Evolutionary conservation across 2,797 vertebrate genomes (phyloP), one percentile per base, ranked within the genome.

Genomic region (Chaetodon trifasciatus): DNA sequence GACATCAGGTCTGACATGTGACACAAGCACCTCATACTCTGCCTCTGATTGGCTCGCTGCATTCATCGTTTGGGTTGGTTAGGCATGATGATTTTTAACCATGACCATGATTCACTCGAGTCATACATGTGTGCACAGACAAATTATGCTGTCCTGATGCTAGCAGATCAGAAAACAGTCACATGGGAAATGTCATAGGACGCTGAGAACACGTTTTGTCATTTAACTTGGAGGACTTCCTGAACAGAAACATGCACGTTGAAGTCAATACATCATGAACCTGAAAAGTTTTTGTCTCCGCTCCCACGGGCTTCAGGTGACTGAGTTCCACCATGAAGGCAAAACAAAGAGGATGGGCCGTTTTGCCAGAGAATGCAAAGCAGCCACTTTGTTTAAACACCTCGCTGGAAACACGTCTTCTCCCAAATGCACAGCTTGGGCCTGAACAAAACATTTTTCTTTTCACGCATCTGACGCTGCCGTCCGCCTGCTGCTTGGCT

Each of bases 391-490:
- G 86, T 89, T 88, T 78, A 79, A 89, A 82, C 76, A 61, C 78
- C 78, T 62, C 55, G 40, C 53, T 32, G 42, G 88, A 88, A 83
- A 55, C 73, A 47, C 53, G 2, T 84, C 57, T 32, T 76, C 70
- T 85, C 87, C 77, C 69, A 65, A 83, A 87, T 69, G 79, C 90
- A 85, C 82, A 84, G 84, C 82, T 82, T 79, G 79, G 78, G 86
- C 82, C 81, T 42, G 74, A 88, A 88, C 89, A 88, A 92, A 93
- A 90, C 83, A 87, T 88, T 90, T 91, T 88, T 92, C 89, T 91
- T 88, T 89, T 85, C 77, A 53, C 76, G 82, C 86, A 55, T 80
- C 82, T 88, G 88, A 92, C 87, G 74, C 69, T 55, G 78, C 78
- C 76, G 76, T 85, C 86, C 81, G 71, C 91, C 89, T 88, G 86